Conservation (phyloP, 2,888 invertebrate species). For the Erebia ligea region DNA sequence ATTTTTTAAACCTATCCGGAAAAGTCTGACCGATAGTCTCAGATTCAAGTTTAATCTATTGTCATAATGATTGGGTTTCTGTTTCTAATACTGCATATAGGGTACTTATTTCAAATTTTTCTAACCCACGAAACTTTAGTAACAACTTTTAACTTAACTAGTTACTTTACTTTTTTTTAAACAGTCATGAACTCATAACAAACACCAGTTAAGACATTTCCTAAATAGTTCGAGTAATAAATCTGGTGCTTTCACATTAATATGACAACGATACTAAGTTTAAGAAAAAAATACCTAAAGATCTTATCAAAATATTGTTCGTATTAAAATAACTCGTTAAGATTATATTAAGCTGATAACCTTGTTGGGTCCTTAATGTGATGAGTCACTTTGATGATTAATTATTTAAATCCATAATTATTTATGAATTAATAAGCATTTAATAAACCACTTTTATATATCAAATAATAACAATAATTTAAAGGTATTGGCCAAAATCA, state of each 20-base stretch:
- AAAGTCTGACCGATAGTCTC: too few relatives aligned
- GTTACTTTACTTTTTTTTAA: too few relatives aligned
- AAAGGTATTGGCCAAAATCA: not conserved
- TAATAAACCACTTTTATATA: not conserved
- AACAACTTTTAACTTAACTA: too few relatives aligned
- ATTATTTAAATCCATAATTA: slow-evolving; percentile 8
- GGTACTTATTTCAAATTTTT: too few relatives aligned
- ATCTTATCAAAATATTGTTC: slow-evolving; percentile 25
- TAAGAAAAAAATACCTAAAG: slow-evolving; percentile 27
- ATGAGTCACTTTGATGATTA: slow-evolving; percentile 8
- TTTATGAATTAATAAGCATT: not conserved
- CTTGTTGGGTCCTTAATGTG: slow-evolving; percentile 12
- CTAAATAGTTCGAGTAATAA: not conserved
- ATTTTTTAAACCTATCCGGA: too few relatives aligned
- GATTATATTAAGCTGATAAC: slow-evolving; percentile 35
- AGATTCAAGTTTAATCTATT: too few relatives aligned
- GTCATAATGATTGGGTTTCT: too few relatives aligned
- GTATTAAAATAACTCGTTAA: slow-evolving; percentile 36
- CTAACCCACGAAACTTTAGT: too few relatives aligned
- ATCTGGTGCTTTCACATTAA: not conserved
- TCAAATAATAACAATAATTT: not conserved
- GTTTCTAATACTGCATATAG: too few relatives aligned
- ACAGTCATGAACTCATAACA: not conserved
- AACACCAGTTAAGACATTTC: not conserved
- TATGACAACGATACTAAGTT: slow-evolving; percentile 15